Conservation (phyloP, 2,797 vertebrate species). For the Lacerta agilis region DNA sequence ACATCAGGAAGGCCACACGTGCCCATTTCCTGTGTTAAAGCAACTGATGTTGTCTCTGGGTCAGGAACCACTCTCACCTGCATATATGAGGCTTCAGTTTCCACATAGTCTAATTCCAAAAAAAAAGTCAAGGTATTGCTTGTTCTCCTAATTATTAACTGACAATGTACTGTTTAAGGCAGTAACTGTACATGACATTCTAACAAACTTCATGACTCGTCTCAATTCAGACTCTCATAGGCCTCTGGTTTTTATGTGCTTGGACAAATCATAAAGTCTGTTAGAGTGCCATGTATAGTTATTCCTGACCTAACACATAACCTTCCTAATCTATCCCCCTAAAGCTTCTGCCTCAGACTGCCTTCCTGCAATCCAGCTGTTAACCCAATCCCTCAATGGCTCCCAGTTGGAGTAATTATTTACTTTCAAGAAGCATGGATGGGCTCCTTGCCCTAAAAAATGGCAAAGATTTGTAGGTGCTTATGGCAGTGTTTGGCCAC, state of each 20-base stretch:
- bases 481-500: neutral
- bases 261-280: neutral
- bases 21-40: neutral
- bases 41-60: neutral
- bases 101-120: neutral
- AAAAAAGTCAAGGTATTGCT: neutral
- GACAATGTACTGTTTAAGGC: neutral
- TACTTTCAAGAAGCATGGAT: neutral
- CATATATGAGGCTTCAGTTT: neutral
- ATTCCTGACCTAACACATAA: neutral
- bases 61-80: neutral
- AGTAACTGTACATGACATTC: neutral
- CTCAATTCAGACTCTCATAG: neutral
- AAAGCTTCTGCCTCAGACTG: neutral
- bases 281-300: neutral
- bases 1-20: too few relatives aligned
- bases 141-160: neutral
- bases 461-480: neutral
- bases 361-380: neutral
- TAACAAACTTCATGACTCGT: neutral
- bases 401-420: conserved; percentile 9
- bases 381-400: neutral
- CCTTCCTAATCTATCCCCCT: neutral
- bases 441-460: neutral
- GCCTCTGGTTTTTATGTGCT: neutral